A percentile compares a stretch with the other conserved stretches of the same genome.
These are phyloP conservation scores for Amphipyra tragopoginis DNA, from an alignment of 2,888 invertebrate genomes.

Conservation along the genomic window DNA sequence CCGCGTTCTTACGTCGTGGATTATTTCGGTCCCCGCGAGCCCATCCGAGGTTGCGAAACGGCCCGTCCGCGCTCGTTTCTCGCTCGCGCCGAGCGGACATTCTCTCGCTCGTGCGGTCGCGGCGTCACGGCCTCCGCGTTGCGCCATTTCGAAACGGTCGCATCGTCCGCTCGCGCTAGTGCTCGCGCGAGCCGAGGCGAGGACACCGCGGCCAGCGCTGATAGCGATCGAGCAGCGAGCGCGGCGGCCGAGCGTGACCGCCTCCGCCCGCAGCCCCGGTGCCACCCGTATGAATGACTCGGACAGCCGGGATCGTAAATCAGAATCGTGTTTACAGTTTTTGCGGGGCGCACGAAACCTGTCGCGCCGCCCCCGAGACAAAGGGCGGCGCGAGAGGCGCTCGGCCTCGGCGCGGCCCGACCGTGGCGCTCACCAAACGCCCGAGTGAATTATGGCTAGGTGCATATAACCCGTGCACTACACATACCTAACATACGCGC, in stretches of 20 bases:
- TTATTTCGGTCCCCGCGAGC: constrained; percentile 85
- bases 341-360: constrained; percentile 80
- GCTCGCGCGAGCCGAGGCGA: constrained; percentile 71
- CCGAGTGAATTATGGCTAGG: constrained; percentile 81
- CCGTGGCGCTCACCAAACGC: constrained; percentile 70
- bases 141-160: constrained; percentile 87
- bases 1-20: constrained; percentile 78
- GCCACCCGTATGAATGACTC: constrained; percentile 76
- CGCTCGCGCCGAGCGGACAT: constrained; percentile 84
- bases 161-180: constrained; percentile 75
- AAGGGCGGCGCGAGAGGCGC: constrained; percentile 76
- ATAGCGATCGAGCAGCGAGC: constrained; percentile 78
- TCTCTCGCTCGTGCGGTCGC: constrained; percentile 86
- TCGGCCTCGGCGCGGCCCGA: constrained; percentile 69
- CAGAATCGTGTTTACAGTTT: constrained; percentile 87
- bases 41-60: constrained; percentile 87
- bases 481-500: constrained; percentile 77
- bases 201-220: constrained; percentile 79
- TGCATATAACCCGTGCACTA: constrained; percentile 80
- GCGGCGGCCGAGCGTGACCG: constrained; percentile 88
- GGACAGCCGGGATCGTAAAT: constrained; percentile 79
- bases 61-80: constrained; percentile 79
- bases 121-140: constrained; percentile 89
- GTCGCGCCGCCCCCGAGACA: constrained; percentile 83
- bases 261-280: constrained; percentile 72